Conservation (phyloP, 2,888 invertebrate genomes). For the Lasioglossum leucozonium region DNA sequence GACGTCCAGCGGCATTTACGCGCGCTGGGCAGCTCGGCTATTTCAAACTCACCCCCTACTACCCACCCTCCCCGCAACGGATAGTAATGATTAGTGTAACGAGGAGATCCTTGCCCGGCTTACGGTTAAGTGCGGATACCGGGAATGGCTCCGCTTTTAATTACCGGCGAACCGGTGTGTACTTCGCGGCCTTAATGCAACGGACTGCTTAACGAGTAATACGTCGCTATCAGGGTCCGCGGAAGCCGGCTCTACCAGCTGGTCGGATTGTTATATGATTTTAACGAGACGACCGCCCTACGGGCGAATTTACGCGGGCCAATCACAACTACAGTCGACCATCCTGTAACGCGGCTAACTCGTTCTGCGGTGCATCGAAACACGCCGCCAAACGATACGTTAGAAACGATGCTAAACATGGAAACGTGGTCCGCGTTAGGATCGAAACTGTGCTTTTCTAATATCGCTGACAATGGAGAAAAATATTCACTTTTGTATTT, state of each 20-base stretch:
- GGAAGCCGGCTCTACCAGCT: slow-evolving; percentile 22
- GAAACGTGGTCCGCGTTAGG: neutral
- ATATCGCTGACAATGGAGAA: neutral
- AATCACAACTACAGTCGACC: slow-evolving; percentile 17
- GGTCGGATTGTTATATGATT: slow-evolving; percentile 59
- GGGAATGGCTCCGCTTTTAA: slow-evolving; percentile 70
- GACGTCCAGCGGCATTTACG: slow-evolving; percentile 15
- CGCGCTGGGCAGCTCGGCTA: slow-evolving; percentile 13
- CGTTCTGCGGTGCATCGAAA: neutral
- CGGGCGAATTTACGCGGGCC: slow-evolving; percentile 25
- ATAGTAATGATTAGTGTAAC: slow-evolving; percentile 72
- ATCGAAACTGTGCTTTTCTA: neutral
- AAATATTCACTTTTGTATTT: no score
- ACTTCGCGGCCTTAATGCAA: slow-evolving; percentile 64
- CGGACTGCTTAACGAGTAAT: slow-evolving; percentile 69
- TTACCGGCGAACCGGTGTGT: slow-evolving; percentile 63
- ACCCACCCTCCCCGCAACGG: slow-evolving; percentile 21
- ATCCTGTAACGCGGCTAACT: neutral
- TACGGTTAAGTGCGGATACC: slow-evolving; percentile 65
- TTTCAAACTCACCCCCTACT: slow-evolving; percentile 34
- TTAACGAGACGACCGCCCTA: slow-evolving; percentile 38
- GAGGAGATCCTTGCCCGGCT: slow-evolving; percentile 60
- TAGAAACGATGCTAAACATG: neutral
- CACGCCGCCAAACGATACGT: neutral
- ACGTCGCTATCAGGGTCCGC: slow-evolving; percentile 63